Conservation (phyloP, 2,113 vertebrate species). For the Pipra filicauda region DNA sequence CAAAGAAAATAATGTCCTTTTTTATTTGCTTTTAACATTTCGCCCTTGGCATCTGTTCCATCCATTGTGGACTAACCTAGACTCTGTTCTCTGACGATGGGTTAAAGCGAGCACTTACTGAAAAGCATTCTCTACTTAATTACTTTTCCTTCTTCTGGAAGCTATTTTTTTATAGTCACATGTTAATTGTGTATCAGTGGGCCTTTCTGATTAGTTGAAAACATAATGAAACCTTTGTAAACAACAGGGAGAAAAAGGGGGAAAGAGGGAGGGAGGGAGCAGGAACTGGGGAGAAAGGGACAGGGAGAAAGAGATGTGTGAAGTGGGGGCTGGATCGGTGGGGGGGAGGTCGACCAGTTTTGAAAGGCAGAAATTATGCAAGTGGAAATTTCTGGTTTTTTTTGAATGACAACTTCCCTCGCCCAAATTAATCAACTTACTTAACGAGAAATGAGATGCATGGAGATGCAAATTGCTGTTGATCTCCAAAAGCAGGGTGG, state of each 20-base stretch:
- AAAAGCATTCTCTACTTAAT: conserved; percentile 84
- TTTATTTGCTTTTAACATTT: conserved; percentile 80
- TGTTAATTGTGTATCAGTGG: conserved; percentile 85
- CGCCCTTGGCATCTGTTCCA: conserved; percentile 82
- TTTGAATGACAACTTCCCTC: conserved; percentile 28
- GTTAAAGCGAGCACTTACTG: conserved; percentile 80
- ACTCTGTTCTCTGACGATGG: conserved; percentile 77
- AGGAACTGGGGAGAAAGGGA: not conserved
- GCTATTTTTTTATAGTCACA: conserved; percentile 84
- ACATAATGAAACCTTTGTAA: conserved; percentile 88
- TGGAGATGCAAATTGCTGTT: conserved; percentile 61
- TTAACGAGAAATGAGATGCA: conserved; percentile 47
- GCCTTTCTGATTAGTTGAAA: conserved; percentile 86
- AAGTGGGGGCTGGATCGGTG: conserved; percentile 38
- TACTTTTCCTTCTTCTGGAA: conserved; percentile 85
- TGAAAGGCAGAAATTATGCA: conserved; percentile 43
- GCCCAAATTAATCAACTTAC: conserved; percentile 50
- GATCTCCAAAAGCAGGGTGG: conserved; percentile 55
- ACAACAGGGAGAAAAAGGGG: conserved; percentile 75
- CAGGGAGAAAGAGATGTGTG: conserved; percentile 42
- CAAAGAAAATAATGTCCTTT: conserved; percentile 75
- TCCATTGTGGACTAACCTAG: conserved; percentile 76
- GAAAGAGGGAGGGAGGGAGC: not conserved
- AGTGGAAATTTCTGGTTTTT: conserved; percentile 24
- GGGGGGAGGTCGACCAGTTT: not conserved